A percentile compares a stretch with the other conserved stretches of the same genome.
These are phyloP conservation scores for Sipha flava DNA, from an alignment of 1,140 invertebrate species.

Conservation along the genomic window DNA sequence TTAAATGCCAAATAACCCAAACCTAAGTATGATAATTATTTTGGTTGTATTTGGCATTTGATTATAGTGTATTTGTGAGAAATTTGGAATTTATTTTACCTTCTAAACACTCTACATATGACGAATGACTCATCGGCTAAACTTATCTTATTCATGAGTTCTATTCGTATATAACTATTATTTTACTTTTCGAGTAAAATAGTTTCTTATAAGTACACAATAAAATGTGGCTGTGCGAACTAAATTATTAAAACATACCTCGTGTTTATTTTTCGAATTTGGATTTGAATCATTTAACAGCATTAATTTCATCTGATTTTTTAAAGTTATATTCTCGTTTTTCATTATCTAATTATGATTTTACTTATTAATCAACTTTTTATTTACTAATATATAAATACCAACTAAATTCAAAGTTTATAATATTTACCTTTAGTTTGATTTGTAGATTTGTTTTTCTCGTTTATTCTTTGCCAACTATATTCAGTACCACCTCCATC, in stretches of 20 bases:
- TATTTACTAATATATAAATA: not conserved
- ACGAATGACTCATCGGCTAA: slow-evolving; percentile 28
- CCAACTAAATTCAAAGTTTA: not conserved
- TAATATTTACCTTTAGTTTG: not conserved
- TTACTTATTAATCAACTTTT: slow-evolving; percentile 4
- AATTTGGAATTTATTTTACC: slow-evolving; percentile 8
- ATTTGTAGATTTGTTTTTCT: not conserved
- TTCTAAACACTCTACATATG: not conserved
- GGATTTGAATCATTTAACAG: slow-evolving; percentile 17
- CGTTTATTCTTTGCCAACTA: not conserved
- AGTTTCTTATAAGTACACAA: slow-evolving; percentile 1
- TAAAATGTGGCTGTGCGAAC: not conserved
- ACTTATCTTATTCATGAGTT: slow-evolving; percentile 30
- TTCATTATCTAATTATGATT: not conserved
- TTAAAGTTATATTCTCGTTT: slow-evolving; percentile 22
- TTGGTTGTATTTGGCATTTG: slow-evolving; percentile 30
- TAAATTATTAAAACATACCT: slow-evolving; percentile 18
- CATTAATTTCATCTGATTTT: slow-evolving; percentile 4
- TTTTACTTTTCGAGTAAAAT: not conserved
- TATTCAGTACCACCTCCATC: not conserved
- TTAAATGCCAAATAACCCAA: slow-evolving; percentile 28
- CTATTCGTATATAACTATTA: slow-evolving; percentile 16
- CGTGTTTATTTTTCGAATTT: not conserved
- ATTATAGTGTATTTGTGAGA: not conserved
- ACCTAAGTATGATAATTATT: slow-evolving; percentile 19